A percentile compares a stretch with the other conserved stretches of the same genome.
These are phyloP conservation scores for Diarsia brunnea DNA, from an alignment of 2,888 invertebrate species.

Conservation along the genomic window DNA sequence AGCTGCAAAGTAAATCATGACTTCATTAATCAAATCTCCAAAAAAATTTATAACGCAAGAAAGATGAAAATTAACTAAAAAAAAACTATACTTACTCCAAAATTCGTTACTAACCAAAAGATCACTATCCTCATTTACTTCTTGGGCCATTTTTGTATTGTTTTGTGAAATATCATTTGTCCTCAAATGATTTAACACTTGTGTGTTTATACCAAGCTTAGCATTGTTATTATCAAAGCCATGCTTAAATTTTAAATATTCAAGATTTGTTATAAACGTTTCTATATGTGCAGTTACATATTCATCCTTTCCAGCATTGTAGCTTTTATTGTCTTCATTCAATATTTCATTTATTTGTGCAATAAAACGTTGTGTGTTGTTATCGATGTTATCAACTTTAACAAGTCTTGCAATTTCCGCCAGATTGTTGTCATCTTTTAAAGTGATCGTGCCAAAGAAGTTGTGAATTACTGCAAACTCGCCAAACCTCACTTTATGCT, in stretches of 20 bases:
- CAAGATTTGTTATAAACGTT: slow-evolving; percentile 70
- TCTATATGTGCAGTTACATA: slow-evolving; percentile 66
- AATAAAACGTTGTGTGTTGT: slow-evolving; percentile 73
- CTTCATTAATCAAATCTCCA: background rate
- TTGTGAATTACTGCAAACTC: slow-evolving; percentile 76
- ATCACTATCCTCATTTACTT: slow-evolving; percentile 45
- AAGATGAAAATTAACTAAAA: background rate
- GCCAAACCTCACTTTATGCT: slow-evolving; percentile 69
- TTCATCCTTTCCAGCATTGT: slow-evolving; percentile 61
- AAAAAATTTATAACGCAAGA: background rate
- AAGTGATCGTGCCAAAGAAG: slow-evolving; percentile 75
- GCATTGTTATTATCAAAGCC: slow-evolving; percentile 54
- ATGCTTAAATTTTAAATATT: slow-evolving; percentile 69
- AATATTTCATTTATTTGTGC: slow-evolving; percentile 76
- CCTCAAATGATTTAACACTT: slow-evolving; percentile 64
- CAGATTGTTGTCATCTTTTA: slow-evolving; percentile 73
- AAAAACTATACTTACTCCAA: slow-evolving; percentile 76
- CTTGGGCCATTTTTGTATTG: background rate
- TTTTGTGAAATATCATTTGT: slow-evolving; percentile 27
- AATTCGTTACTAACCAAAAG: slow-evolving; percentile 72
- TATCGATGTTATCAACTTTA: slow-evolving; percentile 69
- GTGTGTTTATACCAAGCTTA: slow-evolving; percentile 64
- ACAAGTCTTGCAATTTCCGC: slow-evolving; percentile 73
- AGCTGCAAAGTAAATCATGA: slow-evolving; percentile 58
- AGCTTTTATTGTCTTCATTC: slow-evolving; percentile 69